Evolutionary conservation across 2,888 invertebrate genomes (phyloP), one percentile per base, ranked within the genome.

Genomic region (Parapristionchus giblindavisi): DNA sequence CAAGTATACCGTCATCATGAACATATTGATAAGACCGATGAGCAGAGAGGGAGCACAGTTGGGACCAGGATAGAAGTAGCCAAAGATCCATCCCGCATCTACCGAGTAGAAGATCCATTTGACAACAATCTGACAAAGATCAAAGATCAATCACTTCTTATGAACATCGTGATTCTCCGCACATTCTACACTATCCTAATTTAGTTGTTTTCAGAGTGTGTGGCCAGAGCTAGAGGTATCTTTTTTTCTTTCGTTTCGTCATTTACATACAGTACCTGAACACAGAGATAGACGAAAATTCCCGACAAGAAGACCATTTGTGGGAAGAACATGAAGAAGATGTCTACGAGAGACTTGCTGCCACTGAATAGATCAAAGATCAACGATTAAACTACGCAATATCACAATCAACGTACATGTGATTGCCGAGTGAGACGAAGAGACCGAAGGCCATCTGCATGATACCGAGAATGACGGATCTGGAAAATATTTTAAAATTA

Each of bases 221-320:
- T 17, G 60, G 17, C 27, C 52, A 61, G 14, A 58, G 60, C 17
- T 14, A 14, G 24, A 1, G 17, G 17, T 24, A 65, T 77, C n/a
- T n/a, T n/a, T n/a, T n/a, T n/a, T n/a, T n/a, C n/a, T n/a, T n/a
- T n/a, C n/a, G n/a, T n/a, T n/a, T 73, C 17, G 65, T 66, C 29
- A 27, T 34, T 24, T 51, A 89, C 94, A 93, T 89, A 97, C 94
- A 92, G 97, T 21, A 82, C 94, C 76, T 98, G 91, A 79, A 95
- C 89, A 77, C 94, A 93, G 92, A 99, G 93, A 91, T 99, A 99
- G 88, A 96, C 93, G 92, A 99, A 99, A 81, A 99, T 91, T 87
- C 93, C 93, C 58, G 92, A 86, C 83, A 99, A 90, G 91, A 98
- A 99, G 81, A 96, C 90, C 77, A 98, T 91, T 91, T 97, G 96